These are phyloP conservation scores for Pantherophis alleghaniensis DNA, from an alignment of 2,797 vertebrate genomes.

Conservation along the genomic window DNA sequence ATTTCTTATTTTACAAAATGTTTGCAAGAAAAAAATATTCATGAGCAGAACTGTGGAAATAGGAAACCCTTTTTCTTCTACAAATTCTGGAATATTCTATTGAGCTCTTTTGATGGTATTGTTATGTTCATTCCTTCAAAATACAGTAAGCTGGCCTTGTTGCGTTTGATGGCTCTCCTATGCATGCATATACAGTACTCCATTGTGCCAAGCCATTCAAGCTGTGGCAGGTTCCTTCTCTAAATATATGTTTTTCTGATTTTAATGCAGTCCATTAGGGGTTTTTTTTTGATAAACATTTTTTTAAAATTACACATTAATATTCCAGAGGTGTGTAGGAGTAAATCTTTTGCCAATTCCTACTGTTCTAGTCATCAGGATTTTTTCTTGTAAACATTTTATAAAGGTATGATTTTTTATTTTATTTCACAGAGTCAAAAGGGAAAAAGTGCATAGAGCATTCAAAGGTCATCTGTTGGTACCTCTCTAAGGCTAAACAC, in stretches of 20 bases:
- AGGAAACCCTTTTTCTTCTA: background rate
- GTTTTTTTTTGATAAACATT: background rate
- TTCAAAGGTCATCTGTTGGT: background rate
- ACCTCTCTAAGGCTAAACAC: background rate
- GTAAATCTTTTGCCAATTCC: background rate
- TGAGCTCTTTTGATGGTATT: background rate
- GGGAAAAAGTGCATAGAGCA: background rate
- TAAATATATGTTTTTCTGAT: background rate
- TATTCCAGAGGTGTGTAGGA: background rate
- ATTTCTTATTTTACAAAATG: background rate
- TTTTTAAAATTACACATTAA: background rate
- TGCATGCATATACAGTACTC: background rate
- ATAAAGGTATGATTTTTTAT: background rate
- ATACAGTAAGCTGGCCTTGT: background rate
- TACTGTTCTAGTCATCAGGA: background rate
- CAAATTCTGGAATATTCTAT: background rate
- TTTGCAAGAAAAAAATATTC: background rate
- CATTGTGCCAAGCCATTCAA: background rate
- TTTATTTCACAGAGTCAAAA: background rate
- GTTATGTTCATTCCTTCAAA: background rate
- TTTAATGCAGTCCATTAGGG: background rate
- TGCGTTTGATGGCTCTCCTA: background rate
- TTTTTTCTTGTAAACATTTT: background rate
- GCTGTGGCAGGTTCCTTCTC: background rate
- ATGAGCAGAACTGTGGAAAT: background rate